phyloP scores from a whole-genome alignment of 2,113 vertebrate species.

The Genyomyrus donnyi region DNA sequence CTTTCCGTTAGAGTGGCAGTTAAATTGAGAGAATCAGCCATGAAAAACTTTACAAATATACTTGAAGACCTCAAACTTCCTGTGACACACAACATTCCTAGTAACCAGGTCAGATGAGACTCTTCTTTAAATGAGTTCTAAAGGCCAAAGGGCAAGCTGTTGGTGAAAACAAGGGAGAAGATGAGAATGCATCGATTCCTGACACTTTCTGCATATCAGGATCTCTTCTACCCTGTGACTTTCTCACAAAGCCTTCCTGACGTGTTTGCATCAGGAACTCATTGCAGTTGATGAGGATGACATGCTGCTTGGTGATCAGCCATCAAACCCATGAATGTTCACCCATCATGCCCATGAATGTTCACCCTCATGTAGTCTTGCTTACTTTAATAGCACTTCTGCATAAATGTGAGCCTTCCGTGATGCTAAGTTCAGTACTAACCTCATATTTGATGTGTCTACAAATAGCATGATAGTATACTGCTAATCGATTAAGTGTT shows the following conservation, averaged over 20 bases:
- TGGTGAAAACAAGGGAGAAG: background rate
- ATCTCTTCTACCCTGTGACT: conserved; percentile 30
- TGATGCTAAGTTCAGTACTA: background rate
- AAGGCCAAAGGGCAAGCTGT: background rate
- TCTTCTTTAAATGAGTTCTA: background rate
- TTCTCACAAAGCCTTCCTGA: conserved; percentile 30
- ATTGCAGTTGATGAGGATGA: conserved; percentile 51
- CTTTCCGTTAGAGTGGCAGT: background rate
- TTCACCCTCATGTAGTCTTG: conserved; percentile 3
- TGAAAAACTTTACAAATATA: background rate
- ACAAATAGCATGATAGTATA: background rate
- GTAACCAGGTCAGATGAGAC: background rate
- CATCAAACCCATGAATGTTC: conserved; percentile 29
- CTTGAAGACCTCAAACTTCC: background rate
- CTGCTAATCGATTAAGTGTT: background rate
- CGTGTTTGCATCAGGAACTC: conserved; percentile 46
- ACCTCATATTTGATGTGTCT: background rate
- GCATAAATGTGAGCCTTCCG: background rate
- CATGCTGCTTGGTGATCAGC: conserved; percentile 36
- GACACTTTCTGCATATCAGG: background rate
- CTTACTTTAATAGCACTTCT: background rate
- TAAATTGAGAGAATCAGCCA: background rate
- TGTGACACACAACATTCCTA: background rate
- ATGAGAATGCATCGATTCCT: background rate
- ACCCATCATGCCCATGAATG: conserved; percentile 32